Base-by-base conservation (phyloP, 2,797 vertebrate species). In the Acropternis orthonyx region DNA sequence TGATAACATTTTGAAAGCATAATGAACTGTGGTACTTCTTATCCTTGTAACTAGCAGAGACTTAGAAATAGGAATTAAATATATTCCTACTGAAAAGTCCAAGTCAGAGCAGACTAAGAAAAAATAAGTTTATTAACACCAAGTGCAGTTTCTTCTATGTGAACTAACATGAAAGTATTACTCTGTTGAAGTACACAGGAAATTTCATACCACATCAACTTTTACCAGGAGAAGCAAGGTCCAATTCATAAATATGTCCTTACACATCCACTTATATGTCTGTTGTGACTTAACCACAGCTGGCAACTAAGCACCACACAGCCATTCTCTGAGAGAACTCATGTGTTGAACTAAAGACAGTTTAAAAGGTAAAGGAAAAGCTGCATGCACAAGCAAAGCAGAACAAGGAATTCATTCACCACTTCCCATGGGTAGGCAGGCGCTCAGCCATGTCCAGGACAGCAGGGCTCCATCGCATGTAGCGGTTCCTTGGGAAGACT, bases 1-100 rank as follows among this genome's bases (percentile, higher is more conserved):
- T 90, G 88, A 20, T 86, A 86, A 76, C 16, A 52, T 82, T 94
- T 91, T 92, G 84, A 91, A 91, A 82, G 20, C n/a, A 67, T 85
- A 92, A 89, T 69, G 67, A 87, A 51, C 56, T 91, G 26, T 54
- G 34, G 30, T 85, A 41, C 36, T 59, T 86, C 37, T 81, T 74
- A 61, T 39, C 20, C 24, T 76, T 83, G 46, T 54, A 91, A 76
- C 55, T 58, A 63, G 13, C 30, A 87, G 34, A 49, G 27, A 43
- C 43, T 39, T 77, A 71, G 85, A 84, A 74, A 59, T 2, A 51
- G 7, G 7, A 89, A 82, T 82, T 71, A 69, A 77, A 32, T 49
- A 11, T 7, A 7, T 68, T 91, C 88, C 65, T 72, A 52, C n/a
- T 74, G 54, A 49, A 22, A 74, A 76, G 49, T 58, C 14, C n/a